Base-by-base conservation (phyloP, 1,140 invertebrate genomes). In the Dufourea novaeangliae region DNA sequence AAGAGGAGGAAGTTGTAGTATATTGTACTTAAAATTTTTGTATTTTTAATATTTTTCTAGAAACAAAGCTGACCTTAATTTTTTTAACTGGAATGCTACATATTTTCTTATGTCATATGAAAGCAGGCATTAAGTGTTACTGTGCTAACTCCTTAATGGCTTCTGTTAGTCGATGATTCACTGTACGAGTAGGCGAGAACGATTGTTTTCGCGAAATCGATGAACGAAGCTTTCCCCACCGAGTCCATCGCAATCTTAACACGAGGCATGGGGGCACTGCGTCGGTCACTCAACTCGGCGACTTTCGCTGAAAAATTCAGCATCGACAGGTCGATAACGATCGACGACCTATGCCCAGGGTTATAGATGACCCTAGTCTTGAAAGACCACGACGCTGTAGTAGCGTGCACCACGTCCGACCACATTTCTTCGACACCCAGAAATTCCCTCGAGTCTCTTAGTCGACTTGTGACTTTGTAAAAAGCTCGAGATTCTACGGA, bases 341-440 rank as follows among this genome's bases (percentile, higher is more conserved):
- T 87, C 73, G 84, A 73, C 78, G 76, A 78, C 84, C 83, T 86
- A 87, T 87, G 82, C 69, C 75, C 75, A 54, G 73, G 83, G 78
- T 85, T 85, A 85, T 85, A 84, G 83, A 85, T 84, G 83, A 85
- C 83, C 78, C 82, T 85, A 85, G 83, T 85, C 83, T 85, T 84
- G 83, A 85, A 85, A 85, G 83, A 85, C 64, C 46, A 39, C 69
- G 27, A 14, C 44, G 32, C 56, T 84, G 50, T 70, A 71, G 56
- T 84, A 68, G 67, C 78, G 57, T 66, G 57, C 52, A 82, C 57
- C 72, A 69, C 68, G 71, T 79, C 66, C 56, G 50, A 66, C 73
- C 71, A 66, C 56, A 34, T 61, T 52, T 72, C 34, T 78, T 41
- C 27, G 10, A n/a, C 34, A 57, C 50, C 50, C 17, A 54, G 67